Evolutionary conservation across 2,797 vertebrate species (phyloP).

Genomic region (Eutrigla gurnardus): DNA sequence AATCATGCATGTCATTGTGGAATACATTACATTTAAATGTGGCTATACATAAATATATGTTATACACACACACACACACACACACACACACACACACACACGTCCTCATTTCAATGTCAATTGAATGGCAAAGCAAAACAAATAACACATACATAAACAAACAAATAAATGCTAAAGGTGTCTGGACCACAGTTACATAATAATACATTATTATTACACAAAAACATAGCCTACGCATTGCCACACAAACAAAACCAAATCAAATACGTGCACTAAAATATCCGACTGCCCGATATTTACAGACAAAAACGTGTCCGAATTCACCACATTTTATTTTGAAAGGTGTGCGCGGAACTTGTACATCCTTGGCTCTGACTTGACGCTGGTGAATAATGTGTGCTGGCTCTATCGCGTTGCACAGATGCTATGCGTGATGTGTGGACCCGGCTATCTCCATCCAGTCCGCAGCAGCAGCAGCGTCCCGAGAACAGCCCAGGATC

Average conservation of each 20-base stretch:
- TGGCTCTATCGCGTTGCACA: conserved; percentile 45
- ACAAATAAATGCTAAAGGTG: too few relatives aligned
- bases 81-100: too few relatives aligned
- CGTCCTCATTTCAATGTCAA: too few relatives aligned
- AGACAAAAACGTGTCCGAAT: neutral
- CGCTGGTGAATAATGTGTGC: conserved; percentile 55
- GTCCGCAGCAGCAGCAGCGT: conserved; percentile 19
- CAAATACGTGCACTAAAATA: neutral
- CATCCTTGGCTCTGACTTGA: neutral
- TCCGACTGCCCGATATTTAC: neutral
- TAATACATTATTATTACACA: too few relatives aligned
- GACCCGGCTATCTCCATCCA: conserved; percentile 50
- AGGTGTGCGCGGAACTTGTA: conserved; percentile 19
- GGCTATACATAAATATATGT: too few relatives aligned
- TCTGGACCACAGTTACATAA: too few relatives aligned
- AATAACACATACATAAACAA: too few relatives aligned
- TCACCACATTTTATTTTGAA: conserved; percentile 60
- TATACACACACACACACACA: too few relatives aligned
- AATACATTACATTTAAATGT: too few relatives aligned
- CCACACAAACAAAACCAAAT: neutral
- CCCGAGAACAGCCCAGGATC: conserved; percentile 14
- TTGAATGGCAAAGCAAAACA: too few relatives aligned
- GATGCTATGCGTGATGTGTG: conserved; percentile 61
- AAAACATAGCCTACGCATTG: too few relatives aligned
- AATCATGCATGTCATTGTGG: too few relatives aligned